Base-by-base conservation (phyloP, 2,888 invertebrate species). In the Syrphus vitripennis region DNA sequence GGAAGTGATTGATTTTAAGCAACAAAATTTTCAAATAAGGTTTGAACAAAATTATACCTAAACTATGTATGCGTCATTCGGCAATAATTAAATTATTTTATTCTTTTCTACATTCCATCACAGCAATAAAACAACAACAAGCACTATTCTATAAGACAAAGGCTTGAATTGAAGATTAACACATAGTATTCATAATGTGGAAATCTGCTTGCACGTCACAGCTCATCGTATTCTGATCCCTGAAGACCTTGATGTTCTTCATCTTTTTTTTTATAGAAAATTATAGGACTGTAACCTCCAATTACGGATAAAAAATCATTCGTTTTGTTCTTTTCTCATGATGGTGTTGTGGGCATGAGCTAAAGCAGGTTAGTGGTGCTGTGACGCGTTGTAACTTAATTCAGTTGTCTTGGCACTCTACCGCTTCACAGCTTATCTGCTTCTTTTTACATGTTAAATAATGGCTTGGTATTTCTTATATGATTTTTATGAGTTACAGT, bases 361-460 rank as follows among this genome's bases (percentile, higher is more conserved):
- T 61, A 70, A 81, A 82, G 63, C 81, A 76, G 81, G 81, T 82
- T 82, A 82, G 81, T 82, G 70, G 70, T 82, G 72, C 12, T 3
- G 50, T 50, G 50, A 50, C 50, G 50, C 50, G 50, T 26, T 50
- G 50, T 24, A 50, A 50, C n/a, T 50, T 50, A 50, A 50, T 26
- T 50, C 50, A 50, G 48, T 24, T 26, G 24, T n/a, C 3, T 50
- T 48, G 48, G 21, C 48, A 26, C 14, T n/a, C 24, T 50, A 24
- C 24, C 24, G 3, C 50, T n/a, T 14, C 24, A 6, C 14, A n/a
- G 50, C 6, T 50, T n/a, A 7, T 50, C 14, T 26, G 26, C 50
- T 50, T n/a, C n/a, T 48, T 50, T n/a, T n/a, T n/a, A n/a, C n/a
- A 50, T 50, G n/a, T 26, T n/a, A 24, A 50, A 50, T 50, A 19